Evolutionary conservation across 2,888 invertebrate genomes (phyloP).

Genomic region (Tubulanus polymorphus): DNA sequence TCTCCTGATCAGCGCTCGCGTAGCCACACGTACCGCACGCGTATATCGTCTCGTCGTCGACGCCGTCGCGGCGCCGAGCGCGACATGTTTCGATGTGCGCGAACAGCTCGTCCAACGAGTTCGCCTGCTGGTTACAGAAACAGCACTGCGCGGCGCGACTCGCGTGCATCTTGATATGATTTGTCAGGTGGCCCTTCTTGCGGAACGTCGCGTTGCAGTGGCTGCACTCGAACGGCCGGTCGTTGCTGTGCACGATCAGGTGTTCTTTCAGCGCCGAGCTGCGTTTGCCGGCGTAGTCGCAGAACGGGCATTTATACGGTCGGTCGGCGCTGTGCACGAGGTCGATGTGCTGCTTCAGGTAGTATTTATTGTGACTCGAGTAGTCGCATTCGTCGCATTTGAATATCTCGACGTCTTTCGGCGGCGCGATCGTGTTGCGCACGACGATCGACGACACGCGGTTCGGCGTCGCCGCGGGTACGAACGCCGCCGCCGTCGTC

Average conservation of each 20-base stretch:
- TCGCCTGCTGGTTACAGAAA: slow-evolving; percentile 11
- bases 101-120: slow-evolving; percentile 3
- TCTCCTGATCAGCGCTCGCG: slow-evolving; percentile 16
- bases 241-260: slow-evolving; percentile 45
- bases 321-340: slow-evolving; percentile 45
- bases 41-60: slow-evolving; percentile 30
- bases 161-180: slow-evolving; percentile 46
- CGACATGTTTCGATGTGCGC: slow-evolving; percentile 32
- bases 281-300: slow-evolving; percentile 50
- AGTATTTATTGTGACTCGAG: slow-evolving; percentile 46
- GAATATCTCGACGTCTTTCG: background rate
- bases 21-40: slow-evolving; percentile 42
- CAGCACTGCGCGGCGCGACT: slow-evolving; percentile 13
- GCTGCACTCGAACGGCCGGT: slow-evolving; percentile 42
- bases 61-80: slow-evolving; percentile 21
- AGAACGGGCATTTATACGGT: slow-evolving; percentile 49
- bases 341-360: slow-evolving; percentile 48
- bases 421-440: background rate
- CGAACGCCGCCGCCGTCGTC: background rate
- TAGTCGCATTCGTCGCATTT: slow-evolving; percentile 43
- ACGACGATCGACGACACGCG: background rate
- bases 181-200: slow-evolving; percentile 50
- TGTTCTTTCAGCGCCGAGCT: slow-evolving; percentile 48
- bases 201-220: slow-evolving; percentile 49
- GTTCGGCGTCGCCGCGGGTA: background rate